Percentiles rank a stretch among this genome's conserved stretches.
Evolutionary conservation across 2,888 invertebrate genomes (phyloP).

Genomic region (Zele albiditarsus): DNA sequence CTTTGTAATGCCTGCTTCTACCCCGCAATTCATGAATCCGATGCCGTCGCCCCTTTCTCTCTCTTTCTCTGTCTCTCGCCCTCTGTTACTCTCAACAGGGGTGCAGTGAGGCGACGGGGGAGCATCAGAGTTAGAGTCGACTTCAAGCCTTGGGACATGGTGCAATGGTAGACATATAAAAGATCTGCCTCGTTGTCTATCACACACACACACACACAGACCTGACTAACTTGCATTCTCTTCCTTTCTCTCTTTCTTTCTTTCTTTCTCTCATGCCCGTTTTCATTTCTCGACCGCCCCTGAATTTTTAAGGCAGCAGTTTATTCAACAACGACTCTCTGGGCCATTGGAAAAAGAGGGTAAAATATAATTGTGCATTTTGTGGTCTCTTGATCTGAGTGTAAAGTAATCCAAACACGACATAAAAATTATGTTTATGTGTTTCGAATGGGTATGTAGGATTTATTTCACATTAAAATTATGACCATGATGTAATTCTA

Average conservation of each 20-base stretch:
- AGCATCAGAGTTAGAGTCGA: conserved; percentile 14
- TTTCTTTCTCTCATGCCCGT: neutral
- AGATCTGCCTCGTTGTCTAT: neutral
- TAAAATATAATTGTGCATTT: conserved; percentile 68
- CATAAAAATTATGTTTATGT: conserved; percentile 72
- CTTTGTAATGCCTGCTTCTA: conserved; percentile 36
- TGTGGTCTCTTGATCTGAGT: conserved; percentile 68
- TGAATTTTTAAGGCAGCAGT: conserved; percentile 36
- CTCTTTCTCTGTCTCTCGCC: neutral
- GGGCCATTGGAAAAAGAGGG: neutral
- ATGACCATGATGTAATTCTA: conserved; percentile 34
- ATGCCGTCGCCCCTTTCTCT: conserved; percentile 19
- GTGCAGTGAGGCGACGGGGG: conserved; percentile 20
- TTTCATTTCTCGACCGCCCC: conserved; percentile 6
- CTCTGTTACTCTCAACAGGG: neutral
- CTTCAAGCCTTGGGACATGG: conserved; percentile 6
- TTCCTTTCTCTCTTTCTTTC: neutral
- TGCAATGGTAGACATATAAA: conserved; percentile 17
- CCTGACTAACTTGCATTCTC: conserved; percentile 4
- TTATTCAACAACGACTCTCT: neutral
- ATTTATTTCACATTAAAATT: neutral
- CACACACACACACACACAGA: neutral
- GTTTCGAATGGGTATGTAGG: conserved; percentile 62
- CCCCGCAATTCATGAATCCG: conserved; percentile 39
- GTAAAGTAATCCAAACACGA: conserved; percentile 70